Percentiles rank a stretch among this genome's conserved stretches.
Conservation (phyloP, 1,140 invertebrate genomes). For the Drosophila ironensis region DNA sequence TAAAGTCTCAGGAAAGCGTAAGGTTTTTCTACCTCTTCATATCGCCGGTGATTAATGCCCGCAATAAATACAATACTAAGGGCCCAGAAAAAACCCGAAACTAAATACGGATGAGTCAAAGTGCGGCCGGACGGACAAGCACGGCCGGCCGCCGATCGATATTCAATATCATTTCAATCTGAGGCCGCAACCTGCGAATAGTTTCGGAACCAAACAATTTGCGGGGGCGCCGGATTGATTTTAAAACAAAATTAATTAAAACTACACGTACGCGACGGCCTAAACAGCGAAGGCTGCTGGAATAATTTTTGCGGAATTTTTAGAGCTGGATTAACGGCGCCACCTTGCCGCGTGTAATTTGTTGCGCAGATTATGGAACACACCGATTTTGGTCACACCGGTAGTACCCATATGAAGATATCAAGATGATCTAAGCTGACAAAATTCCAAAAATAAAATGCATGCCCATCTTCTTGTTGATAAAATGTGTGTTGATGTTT, state of each 20-base stretch:
- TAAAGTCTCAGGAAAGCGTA: constrained; percentile 15
- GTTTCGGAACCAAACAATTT: constrained; percentile 41
- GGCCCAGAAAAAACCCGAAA: constrained; percentile 50
- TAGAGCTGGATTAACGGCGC: constrained; percentile 56
- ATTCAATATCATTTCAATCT: constrained; percentile 52
- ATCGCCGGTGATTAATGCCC: constrained; percentile 58
- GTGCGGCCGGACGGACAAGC: constrained; percentile 30
- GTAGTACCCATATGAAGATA: background rate
- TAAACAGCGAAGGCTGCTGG: constrained; percentile 39
- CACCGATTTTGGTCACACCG: constrained; percentile 25
- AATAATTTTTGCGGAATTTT: constrained; percentile 34
- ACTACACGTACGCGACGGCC: constrained; percentile 66
- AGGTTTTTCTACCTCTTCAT: constrained; percentile 61
- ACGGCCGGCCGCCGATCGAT: constrained; percentile 62
- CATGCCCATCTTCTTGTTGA: constrained; percentile 20
- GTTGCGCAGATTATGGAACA: constrained; percentile 55
- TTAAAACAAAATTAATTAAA: constrained; percentile 68
- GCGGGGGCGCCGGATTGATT: constrained; percentile 10
- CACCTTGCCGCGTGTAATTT: constrained; percentile 57
- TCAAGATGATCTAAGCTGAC: constrained; percentile 58
- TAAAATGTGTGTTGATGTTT: constrained; percentile 29
- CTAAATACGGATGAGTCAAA: constrained; percentile 60
- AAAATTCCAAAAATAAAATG: constrained; percentile 36
- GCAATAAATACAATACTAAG: constrained; percentile 41
- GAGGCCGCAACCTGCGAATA: constrained; percentile 64